Evolutionary conservation across 1,140 invertebrate species (phyloP), one percentile per base, ranked within the genome.

Genomic region (Neuroterus valhalla): DNA sequence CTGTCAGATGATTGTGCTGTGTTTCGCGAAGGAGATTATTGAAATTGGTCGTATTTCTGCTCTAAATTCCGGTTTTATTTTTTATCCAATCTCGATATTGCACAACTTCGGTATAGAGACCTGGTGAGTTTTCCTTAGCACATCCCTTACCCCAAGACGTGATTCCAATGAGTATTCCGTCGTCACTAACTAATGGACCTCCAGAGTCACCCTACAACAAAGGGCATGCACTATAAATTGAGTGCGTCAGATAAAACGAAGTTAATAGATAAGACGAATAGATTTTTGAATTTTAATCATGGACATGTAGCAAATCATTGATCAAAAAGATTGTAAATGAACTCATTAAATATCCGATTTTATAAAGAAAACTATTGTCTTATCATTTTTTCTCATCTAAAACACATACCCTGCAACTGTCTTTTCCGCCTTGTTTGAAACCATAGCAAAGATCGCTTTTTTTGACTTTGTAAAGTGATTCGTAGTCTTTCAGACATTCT

Each of bases 81-180:
- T 15, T 80, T 19, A 86, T 81, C 91, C 92, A 92, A 26, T 84
- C 66, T n/a, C 77, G 77, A 2, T 89, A 81, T 42, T 67, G 70
- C 5, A 82, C 66, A 0, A 93, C 90, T 70, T 92, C 90, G 0
- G 92, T 92, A 73, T 94, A 94, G 2, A 94, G 92, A 1, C 93
- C 92, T 0, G 94, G 94, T 43, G 90, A 89, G 12, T 88, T 82
- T 10, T 85, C 31, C 10, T 38, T 0, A 8, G 31, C 93, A 81
- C 94, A 94, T 0, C 90, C 91, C 11, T 88, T 88, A 1, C 93
- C 93, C 93, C 93, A 94, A 14, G 93, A 93, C 0, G 92, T 91
- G 8, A 94, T 85, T 8, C 93, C 93, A 31, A 92, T 88, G 3
- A 93, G 77, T 45, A 89, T 84, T 42, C 85, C 87, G 38, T 87